Base-by-base conservation (phyloP, 2,113 vertebrate species). In the Tympanuchus pallidicinctus region DNA sequence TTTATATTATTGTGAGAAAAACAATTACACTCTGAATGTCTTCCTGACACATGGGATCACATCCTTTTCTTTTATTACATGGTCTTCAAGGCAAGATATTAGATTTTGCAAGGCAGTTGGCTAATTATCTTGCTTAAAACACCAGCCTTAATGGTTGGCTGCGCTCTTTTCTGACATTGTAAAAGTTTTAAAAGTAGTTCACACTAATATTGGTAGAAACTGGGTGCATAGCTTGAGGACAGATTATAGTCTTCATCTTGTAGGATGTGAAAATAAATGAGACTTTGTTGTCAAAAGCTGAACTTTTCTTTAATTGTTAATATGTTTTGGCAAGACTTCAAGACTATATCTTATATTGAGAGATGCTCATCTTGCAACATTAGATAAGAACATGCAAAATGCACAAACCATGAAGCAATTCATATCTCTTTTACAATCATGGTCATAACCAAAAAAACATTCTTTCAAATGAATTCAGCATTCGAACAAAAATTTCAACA, bases 201-300 rank as follows among this genome's bases (percentile, higher is more conserved):
- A 81, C 38, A 34, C 61, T 92, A 43, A 71, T 52, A 42, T 64
- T 88, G 13, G 45, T 86, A 72, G 63, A 83, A 96, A 65, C 38
- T 65, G 70, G 34, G 69, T 76, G 25, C 59, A 67, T 94, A 86
- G 95, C 92, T 96, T 5, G 24, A 85, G 95, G 95, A 89, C 80
- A 95, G 88, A 96, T 95, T 92, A 92, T 13, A 82, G 76, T 67
- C 85, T 88, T 90, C 32, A 2, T 94, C 74, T 94, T 92, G 52
- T 82, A 88, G 48, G 70, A 91, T 52, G 67, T 24, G 40, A 74
- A 94, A 95, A 95, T 90, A 95, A 91, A 93, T 95, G 92, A 96
- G 71, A 61, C 57, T 92, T 13, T 74, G 7, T 86, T 95, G 94
- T 92, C 94, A 97, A 84, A 80, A 85, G 40, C 36, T 79, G 34